These are phyloP conservation scores for Pachyrhynchus sulphureomaculatus DNA, from an alignment of 1,140 invertebrate genomes.

Conservation along the genomic window DNA sequence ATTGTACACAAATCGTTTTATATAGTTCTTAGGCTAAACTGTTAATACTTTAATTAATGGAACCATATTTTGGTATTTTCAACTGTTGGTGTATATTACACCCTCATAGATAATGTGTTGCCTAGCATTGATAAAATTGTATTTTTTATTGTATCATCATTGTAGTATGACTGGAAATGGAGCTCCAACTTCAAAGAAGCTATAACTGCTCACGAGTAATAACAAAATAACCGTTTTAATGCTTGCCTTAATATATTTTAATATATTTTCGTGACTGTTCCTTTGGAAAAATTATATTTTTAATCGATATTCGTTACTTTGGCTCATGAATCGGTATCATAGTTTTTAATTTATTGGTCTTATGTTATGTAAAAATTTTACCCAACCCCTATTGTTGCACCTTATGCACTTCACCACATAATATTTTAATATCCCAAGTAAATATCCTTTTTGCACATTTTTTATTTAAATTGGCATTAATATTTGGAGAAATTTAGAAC, in stretches of 20 bases:
- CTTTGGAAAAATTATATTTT: conserved; percentile 21
- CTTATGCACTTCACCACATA: conserved; percentile 2
- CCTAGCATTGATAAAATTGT: conserved; percentile 5
- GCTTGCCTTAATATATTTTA: conserved; percentile 48
- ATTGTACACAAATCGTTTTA: too few species aligned
- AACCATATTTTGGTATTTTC: too few species aligned
- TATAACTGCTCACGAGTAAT: conserved; percentile 64
- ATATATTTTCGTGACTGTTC: conserved; percentile 27
- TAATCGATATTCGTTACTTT: conserved; percentile 19
- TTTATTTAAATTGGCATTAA: background rate
- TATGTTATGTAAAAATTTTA: conserved; percentile 15
- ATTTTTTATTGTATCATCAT: conserved; percentile 56
- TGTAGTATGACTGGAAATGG: conserved; percentile 89
- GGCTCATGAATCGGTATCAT: conserved; percentile 27
- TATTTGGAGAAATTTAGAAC: background rate
- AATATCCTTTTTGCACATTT: conserved; percentile 9
- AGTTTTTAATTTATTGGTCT: conserved; percentile 40
- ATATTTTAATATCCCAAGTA: conserved; percentile 1
- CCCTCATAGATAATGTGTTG: background rate
- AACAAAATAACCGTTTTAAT: conserved; percentile 46
- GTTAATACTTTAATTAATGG: too few species aligned
- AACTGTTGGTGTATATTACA: background rate
- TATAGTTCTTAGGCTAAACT: too few species aligned
- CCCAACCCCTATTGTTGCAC: background rate
- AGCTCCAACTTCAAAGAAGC: conserved; percentile 93